phyloP scores from a whole-genome alignment of 2,797 vertebrate genomes.

The Clarias platycephalus region DNA sequence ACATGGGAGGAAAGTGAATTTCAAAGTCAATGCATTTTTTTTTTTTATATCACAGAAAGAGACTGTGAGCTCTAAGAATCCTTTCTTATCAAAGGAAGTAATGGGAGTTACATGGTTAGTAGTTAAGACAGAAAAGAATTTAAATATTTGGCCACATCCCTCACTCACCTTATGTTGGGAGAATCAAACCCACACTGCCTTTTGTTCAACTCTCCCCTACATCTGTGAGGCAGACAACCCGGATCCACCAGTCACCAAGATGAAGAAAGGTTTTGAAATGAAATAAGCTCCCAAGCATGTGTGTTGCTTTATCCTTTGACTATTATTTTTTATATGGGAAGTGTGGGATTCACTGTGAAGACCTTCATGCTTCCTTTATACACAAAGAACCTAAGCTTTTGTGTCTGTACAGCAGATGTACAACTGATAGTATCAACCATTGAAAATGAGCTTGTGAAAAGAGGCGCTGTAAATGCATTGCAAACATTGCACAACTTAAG shows the following conservation, averaged over 20 bases:
- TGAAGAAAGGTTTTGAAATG: conserved; percentile 56
- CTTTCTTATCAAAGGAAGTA: conserved; percentile 39
- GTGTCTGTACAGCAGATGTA: conserved; percentile 24
- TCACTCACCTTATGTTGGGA: conserved; percentile 36
- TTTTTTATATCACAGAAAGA: not conserved
- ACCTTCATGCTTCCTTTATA: conserved; percentile 27
- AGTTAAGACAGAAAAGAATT: conserved; percentile 22
- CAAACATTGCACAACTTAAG: not conserved
- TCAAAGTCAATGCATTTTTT: conserved; percentile 23
- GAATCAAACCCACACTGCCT: conserved; percentile 35
- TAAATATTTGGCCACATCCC: conserved; percentile 28
- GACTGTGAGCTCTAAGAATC: conserved; percentile 29
- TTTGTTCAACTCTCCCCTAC: conserved; percentile 45
- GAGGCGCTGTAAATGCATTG: not conserved
- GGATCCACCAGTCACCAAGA: conserved; percentile 35
- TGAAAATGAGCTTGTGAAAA: conserved; percentile 25
- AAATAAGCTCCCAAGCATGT: conserved; percentile 41
- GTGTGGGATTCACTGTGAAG: conserved; percentile 35
- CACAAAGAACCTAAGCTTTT: conserved; percentile 36
- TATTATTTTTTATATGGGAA: conserved; percentile 49
- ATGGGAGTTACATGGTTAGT: not conserved
- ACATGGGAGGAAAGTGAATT: conserved; percentile 39
- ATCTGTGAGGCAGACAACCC: conserved; percentile 35
- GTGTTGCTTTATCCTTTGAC: conserved; percentile 36
- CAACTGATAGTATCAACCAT: conserved; percentile 6